Evolutionary conservation across 2,797 vertebrate species (phyloP).

Genomic region (Malacoraja senta): DNA sequence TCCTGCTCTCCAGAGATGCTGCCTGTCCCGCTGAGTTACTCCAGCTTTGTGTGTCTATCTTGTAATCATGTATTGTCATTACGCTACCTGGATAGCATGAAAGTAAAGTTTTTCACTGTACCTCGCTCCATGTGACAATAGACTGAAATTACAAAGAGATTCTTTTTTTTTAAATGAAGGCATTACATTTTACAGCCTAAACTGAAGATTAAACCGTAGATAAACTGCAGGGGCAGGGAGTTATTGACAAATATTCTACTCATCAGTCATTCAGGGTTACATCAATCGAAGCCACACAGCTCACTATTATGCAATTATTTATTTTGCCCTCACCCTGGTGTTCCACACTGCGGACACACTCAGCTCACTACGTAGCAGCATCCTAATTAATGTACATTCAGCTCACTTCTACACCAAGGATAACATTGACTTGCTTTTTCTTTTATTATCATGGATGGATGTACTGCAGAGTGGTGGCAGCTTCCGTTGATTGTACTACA

Average conservation of each 20-base stretch:
- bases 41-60: too few relatives aligned
- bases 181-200: slow-evolving; percentile 4
- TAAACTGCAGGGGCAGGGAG: background rate
- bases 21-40: too few relatives aligned
- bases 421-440: slow-evolving; percentile 28
- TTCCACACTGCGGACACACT: background rate
- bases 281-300: slow-evolving; percentile 1
- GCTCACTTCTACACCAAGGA: slow-evolving; percentile 5
- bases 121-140: too few relatives aligned
- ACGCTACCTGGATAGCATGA: too few relatives aligned
- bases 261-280: slow-evolving; percentile 13
- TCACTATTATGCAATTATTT: background rate
- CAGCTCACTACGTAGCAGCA: slow-evolving; percentile 9
- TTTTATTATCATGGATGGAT: slow-evolving; percentile 33
- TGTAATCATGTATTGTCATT: too few relatives aligned
- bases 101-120: too few relatives aligned
- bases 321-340: background rate
- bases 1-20: too few relatives aligned
- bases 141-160: background rate
- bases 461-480: slow-evolving; percentile 7
- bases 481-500: slow-evolving; percentile 24
- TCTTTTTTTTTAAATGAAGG: slow-evolving; percentile 21
- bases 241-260: slow-evolving; percentile 22
- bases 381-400: slow-evolving; percentile 29
- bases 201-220: background rate